Evolutionary conservation across 2,113 vertebrate genomes (phyloP), one percentile per base, ranked within the genome.

Genomic region (Anhinga anhinga): DNA sequence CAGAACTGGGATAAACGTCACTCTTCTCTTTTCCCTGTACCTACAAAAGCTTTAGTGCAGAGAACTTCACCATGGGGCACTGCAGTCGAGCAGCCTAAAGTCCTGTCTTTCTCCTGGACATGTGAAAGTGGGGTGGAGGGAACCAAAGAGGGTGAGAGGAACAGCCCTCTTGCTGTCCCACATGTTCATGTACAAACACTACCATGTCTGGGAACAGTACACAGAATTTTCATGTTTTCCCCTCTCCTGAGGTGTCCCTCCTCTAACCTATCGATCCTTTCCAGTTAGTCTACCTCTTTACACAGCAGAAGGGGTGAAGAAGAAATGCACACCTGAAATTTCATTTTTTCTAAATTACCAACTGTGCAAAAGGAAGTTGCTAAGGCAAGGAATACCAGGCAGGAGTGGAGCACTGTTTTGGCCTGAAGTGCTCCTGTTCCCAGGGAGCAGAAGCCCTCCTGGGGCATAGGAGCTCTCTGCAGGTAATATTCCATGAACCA

Each of bases 351-450:
- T 82, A 15, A 49, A 49, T 34, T 40, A 88, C n/a, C 32, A 76
- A 29, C 21, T 67, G 29, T 11, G 26, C 9, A 49, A 91, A 89
- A 6, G 1, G 26, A 80, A 71, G 18, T 13, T 71, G 49, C 34
- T 55, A 74, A 58, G 17, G 53, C 55, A 85, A 80, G 47, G 32
- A 88, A 59, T 34, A 4, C 2, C 26, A 63, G 52, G 34, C 49
- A 42, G 53, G 19, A 73, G 10, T 0, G 2, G 2, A 38, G 22
- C 29, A 7, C 21, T 4, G 2, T 16, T 52, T 14, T 17, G 15
- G 27, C 49, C 27, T 15, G 16, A 40, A 16, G 23, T 4, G 20
- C 13, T 90, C n/a, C 59, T 65, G 44, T 32, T 67, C 36, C 15
- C 20, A 21, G 78, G 0, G 55, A 71, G 78, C 70, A 15, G 38